These are phyloP conservation scores for Bufo gargarizans DNA, from an alignment of 2,113 vertebrate genomes.

Conservation along the genomic window DNA sequence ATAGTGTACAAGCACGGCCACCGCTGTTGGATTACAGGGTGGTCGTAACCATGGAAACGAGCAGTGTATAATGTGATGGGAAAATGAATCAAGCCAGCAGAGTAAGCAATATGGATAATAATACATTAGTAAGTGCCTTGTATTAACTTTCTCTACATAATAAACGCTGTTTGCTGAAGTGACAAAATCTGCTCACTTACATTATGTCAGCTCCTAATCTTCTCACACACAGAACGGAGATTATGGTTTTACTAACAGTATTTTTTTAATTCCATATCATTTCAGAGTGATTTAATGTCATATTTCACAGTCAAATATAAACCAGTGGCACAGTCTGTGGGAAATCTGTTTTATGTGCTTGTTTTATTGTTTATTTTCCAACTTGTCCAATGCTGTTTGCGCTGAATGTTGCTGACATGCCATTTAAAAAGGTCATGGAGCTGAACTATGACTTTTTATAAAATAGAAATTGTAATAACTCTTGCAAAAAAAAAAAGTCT, in stretches of 20 bases:
- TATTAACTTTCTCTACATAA: no score
- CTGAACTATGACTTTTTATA: constrained; percentile 43
- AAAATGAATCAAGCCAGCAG: no score
- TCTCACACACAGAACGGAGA: not conserved
- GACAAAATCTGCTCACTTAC: not conserved
- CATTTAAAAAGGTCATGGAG: constrained; percentile 50
- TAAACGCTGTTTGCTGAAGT: no score
- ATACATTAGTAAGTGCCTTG: no score
- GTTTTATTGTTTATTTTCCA: constrained; percentile 29
- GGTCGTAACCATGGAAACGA: no score
- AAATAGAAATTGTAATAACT: constrained; percentile 43
- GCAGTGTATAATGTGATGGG: no score
- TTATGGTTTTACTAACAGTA: not conserved
- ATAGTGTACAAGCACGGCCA: no score
- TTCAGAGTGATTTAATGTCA: constrained; percentile 6
- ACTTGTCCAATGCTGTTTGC: constrained; percentile 2
- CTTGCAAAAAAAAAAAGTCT: constrained; percentile 9
- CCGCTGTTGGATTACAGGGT: no score
- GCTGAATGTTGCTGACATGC: constrained; percentile 33
- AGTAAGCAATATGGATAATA: no score
- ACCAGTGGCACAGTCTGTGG: not conserved
- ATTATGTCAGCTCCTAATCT: not conserved
- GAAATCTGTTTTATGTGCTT: not conserved
- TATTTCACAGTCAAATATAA: not conserved
- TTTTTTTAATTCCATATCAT: not conserved